phyloP scores from a whole-genome alignment of 2,888 invertebrate genomes.

The Phyllotreta striolata region DNA sequence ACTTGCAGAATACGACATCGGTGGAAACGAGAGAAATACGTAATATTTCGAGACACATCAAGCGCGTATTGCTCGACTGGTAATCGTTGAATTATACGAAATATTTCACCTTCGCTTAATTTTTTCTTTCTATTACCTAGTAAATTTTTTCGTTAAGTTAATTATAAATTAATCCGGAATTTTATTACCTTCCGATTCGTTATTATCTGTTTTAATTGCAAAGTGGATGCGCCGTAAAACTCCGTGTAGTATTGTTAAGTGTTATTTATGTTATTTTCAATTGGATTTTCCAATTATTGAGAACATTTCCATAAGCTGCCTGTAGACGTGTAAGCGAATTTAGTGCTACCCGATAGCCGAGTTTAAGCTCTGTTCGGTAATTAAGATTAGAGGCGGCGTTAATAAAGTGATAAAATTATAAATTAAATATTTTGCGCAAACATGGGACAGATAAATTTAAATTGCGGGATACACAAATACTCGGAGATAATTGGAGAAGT shows the following conservation, averaged over 20 bases:
- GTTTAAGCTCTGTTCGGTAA: background rate
- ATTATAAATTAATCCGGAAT: no score
- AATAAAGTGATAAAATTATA: no score
- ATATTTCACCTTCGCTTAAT: no score
- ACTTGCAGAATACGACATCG: conserved; percentile 31
- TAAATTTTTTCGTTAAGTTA: no score
- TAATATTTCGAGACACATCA: conserved; percentile 15
- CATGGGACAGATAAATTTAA: no score
- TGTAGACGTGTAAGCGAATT: background rate
- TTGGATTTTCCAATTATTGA: conserved; percentile 34
- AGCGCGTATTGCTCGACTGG: conserved; percentile 8
- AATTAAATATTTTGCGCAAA: no score
- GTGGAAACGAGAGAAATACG: conserved; percentile 10
- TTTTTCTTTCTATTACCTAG: no score
- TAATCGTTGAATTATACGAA: conserved; percentile 1
- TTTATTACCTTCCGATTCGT: no score
- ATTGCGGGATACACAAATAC: no score
- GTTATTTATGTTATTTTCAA: conserved; percentile 27
- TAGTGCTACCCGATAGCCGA: background rate
- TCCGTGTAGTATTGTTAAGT: conserved; percentile 20
- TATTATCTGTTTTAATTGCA: no score
- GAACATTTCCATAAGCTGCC: conserved; percentile 34
- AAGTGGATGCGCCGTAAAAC: conserved; percentile 6
- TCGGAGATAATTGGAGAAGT: conserved; percentile 1
- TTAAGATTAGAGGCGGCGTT: no score